Conservation (phyloP, 2,888 invertebrate species). For the Leptura quadrifasciata region DNA sequence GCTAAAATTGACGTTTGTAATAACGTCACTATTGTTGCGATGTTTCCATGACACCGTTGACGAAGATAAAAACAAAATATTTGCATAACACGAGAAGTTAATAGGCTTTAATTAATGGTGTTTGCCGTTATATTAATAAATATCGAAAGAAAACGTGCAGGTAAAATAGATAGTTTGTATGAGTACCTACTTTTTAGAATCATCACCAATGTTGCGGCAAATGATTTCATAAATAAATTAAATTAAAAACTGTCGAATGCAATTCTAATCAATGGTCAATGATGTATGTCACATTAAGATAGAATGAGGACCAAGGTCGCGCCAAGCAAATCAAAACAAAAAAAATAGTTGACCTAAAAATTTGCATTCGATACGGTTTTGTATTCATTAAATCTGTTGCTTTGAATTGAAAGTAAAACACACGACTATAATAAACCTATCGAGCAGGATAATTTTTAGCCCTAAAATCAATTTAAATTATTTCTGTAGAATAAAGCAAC, state of each 20-base stretch:
- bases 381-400: constrained; percentile 8
- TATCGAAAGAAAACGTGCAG: neutral
- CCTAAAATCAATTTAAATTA: neutral
- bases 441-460: neutral
- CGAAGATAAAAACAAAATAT: no score
- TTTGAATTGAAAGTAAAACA: neutral
- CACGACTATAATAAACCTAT: neutral
- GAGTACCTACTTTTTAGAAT: constrained; percentile 21
- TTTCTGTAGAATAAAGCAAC: no score
- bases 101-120: no score
- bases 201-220: constrained; percentile 24
- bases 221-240: constrained; percentile 18
- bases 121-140: no score
- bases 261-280: constrained; percentile 16
- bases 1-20: no score
- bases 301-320: constrained; percentile 27
- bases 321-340: neutral
- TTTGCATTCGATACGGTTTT: constrained; percentile 18
- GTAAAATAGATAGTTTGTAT: neutral
- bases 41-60: no score
- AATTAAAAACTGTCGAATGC: constrained; percentile 13
- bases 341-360: constrained; percentile 35
- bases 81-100: no score
- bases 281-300: constrained; percentile 32
- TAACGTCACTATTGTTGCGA: no score